Evolutionary conservation across 1,140 invertebrate species (phyloP), one percentile per base, ranked within the genome.

Genomic region (Brachionus rubens): DNA sequence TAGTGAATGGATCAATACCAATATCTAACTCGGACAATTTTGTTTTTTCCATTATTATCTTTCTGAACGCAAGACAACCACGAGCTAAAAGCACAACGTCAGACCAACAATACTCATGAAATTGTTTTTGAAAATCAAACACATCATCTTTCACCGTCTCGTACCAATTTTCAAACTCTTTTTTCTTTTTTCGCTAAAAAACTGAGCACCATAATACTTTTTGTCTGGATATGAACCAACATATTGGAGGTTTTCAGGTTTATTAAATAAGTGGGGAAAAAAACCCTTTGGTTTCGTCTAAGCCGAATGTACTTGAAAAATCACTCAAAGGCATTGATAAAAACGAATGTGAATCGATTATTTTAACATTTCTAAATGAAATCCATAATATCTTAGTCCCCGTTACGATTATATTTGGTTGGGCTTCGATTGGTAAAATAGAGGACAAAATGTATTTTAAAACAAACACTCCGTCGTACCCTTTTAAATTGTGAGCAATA

Each of bases 401-500:
- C 24, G 43, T 52, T 10, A 21, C 30, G 6, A 75, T 77, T 21
- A 75, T 54, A n/a, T 75, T 40, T 21, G 24, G 65, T 0, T 12
- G 0, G 9, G 14, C 14, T 2, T 30, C 30, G 3, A 9, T 36
- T 9, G 33, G 33, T 36, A 36, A 36, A 36, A 36, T 5, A 7
- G 50, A 30, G 16, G 65, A 9, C 16, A 78, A 56, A 3, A 76
- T n/a, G 24, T 7, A 62, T 12, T 14, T 12, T 19, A 68, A 9
- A 21, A 76, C 12, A 40, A 78, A 78, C 16, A 28, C 36, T 33
- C 50, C 19, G 6, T 70, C 43, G 47, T 76, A 77, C 5, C 65
- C 77, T 47, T 68, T 65, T 52, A 48, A 47, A 47, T 78, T 76
- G 14, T 76, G 77, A 21, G 47, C 40, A 16, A 78, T 54, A 6